Evolutionary conservation across 2,797 vertebrate genomes (phyloP).

Genomic region (Pangasius macronema): DNA sequence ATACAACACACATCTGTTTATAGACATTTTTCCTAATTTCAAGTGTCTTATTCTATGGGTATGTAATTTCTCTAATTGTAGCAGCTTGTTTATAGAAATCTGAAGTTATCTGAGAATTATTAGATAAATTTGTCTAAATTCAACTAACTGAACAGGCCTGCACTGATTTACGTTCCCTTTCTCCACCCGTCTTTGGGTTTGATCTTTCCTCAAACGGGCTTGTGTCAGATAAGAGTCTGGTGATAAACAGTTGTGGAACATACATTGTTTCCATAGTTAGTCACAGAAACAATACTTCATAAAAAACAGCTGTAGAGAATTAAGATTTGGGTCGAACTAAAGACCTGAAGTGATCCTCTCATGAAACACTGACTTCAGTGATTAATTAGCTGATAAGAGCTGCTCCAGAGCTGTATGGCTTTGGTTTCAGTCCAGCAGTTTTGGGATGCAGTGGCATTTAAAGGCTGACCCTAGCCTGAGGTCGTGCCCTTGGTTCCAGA

Average conservation of each 20-base stretch:
- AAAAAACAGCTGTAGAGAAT: conserved; percentile 39
- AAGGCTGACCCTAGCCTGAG: background rate
- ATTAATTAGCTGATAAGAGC: conserved; percentile 11
- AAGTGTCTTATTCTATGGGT: background rate
- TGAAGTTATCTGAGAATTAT: background rate
- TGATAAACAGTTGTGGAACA: conserved; percentile 31
- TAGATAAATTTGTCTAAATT: background rate
- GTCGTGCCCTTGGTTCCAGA: background rate
- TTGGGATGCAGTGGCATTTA: background rate
- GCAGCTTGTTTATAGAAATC: background rate
- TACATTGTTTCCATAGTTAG: conserved; percentile 46
- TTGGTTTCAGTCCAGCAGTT: background rate
- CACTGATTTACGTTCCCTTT: background rate
- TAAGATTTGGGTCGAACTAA: conserved; percentile 14
- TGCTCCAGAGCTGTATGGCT: background rate
- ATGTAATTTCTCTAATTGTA: background rate
- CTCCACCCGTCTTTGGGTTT: background rate
- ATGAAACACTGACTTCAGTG: background rate
- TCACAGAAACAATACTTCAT: conserved; percentile 40
- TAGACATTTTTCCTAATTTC: background rate
- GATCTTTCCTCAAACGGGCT: conserved; percentile 21
- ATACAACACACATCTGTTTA: background rate
- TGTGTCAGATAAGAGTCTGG: conserved; percentile 23
- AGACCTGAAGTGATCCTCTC: background rate
- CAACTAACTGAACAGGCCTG: background rate